Conservation (phyloP, 2,888 invertebrate genomes). For the Cheilosia vernalis region DNA sequence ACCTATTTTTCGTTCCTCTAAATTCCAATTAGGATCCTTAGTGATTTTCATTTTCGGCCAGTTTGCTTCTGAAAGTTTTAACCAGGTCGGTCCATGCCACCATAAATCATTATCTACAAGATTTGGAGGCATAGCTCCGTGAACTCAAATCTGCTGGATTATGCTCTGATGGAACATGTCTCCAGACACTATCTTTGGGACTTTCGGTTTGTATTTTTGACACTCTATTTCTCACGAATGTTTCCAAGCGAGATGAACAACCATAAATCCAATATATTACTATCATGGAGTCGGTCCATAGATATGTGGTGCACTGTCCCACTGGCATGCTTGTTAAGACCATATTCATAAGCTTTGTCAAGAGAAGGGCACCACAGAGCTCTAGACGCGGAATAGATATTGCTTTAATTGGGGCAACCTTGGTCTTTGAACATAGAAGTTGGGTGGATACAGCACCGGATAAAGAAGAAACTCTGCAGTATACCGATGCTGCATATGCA, state of each 20-base stretch:
- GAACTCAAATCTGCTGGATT: constrained; percentile 66
- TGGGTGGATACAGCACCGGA: neutral
- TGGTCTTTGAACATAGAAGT: constrained; percentile 31
- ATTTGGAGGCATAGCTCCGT: constrained; percentile 9
- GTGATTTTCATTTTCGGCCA: constrained; percentile 16
- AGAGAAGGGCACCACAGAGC: constrained; percentile 40
- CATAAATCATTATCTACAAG: constrained; percentile 3
- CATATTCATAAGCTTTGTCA: constrained; percentile 31
- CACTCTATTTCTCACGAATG: constrained; percentile 7
- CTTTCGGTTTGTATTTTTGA: constrained; percentile 23
- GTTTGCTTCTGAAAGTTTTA: neutral
- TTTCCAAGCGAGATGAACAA: constrained; percentile 14
- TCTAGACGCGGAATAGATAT: constrained; percentile 59
- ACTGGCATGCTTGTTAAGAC: neutral
- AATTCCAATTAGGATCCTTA: constrained; percentile 1
- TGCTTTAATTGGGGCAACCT: constrained; percentile 44
- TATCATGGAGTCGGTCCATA: constrained; percentile 27
- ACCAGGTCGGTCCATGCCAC: constrained; percentile 36
- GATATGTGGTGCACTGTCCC: neutral
- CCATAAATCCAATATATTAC: constrained; percentile 8
- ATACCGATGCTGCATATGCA: constrained; percentile 50
- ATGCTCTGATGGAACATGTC: constrained; percentile 52
- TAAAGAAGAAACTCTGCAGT: constrained; percentile 2
- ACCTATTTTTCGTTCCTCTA: neutral
- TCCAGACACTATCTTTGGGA: constrained; percentile 32